Percentiles rank a stretch among this genome's conserved stretches.
These are phyloP conservation scores for Notodromas monacha DNA, from an alignment of 2,888 invertebrate genomes.

Conservation along the genomic window DNA sequence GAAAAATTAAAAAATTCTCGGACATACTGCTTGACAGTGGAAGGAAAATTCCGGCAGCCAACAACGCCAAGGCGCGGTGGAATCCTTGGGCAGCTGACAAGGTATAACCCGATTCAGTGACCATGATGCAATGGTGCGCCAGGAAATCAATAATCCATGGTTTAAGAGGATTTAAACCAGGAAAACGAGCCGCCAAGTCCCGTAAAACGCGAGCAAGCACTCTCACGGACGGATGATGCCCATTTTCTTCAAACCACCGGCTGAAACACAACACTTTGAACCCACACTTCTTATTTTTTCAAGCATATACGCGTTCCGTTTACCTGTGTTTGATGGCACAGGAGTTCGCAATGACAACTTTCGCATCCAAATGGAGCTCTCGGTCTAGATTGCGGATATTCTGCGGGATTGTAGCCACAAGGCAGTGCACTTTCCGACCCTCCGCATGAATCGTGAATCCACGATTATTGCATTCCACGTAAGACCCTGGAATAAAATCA, in stretches of 20 bases:
- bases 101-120: constrained; percentile 69
- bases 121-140: constrained; percentile 73
- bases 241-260: constrained; percentile 92
- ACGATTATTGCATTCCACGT: constrained; percentile 22
- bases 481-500: constrained; percentile 5
- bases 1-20: too few species aligned
- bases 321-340: constrained; percentile 61
- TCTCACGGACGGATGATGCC: constrained; percentile 82
- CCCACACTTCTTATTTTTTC: not conserved
- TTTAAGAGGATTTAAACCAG: constrained; percentile 57
- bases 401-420: constrained; percentile 73
- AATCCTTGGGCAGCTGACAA: constrained; percentile 70
- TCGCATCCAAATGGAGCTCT: constrained; percentile 33
- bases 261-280: constrained; percentile 16
- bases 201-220: constrained; percentile 69
- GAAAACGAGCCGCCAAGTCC: constrained; percentile 58
- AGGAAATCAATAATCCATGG: constrained; percentile 90
- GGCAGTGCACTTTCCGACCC: constrained; percentile 52
- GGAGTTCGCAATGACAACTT: constrained; percentile 51
- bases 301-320: constrained; percentile 1
- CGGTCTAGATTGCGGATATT: constrained; percentile 74
- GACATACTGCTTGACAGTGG: too few species aligned
- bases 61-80: constrained; percentile 51
- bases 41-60: constrained; percentile 73
- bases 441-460: constrained; percentile 64